Evolutionary conservation across 1,140 invertebrate species (phyloP), one percentile per base, ranked within the genome.

Genomic region (Pinna nobilis): DNA sequence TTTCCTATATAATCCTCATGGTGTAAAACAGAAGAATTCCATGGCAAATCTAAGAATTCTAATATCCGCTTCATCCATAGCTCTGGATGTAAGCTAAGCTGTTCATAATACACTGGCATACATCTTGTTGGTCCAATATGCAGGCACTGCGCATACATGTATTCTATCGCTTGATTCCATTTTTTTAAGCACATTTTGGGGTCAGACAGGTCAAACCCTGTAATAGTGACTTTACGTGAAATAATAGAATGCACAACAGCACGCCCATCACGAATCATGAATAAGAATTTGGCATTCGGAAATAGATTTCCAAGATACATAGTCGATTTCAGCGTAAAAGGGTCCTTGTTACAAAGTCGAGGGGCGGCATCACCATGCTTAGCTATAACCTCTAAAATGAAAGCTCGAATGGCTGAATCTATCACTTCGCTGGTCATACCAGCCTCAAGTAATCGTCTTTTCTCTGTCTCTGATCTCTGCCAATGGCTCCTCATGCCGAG

Each of bases 211-310:
- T 99, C 96, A 90, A 99, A 99, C 2, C 98, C 98, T 23, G 97
- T 97, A 84, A 99, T 99, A 55, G 97, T 99, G 60, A 99, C 94
- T 92, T 97, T 96, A 84, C 97, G 92, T n/a, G 95, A 95, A 84
- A 99, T 99, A 85, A 99, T 98, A 60, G 98, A 99, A 91, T 99
- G 97, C 49, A 98, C 97, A 11, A 97, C 98, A 35, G 98, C 98
- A 65, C 98, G 92, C 3, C 98, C 98, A 88, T 99, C 98, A 77
- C 98, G 92, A 59, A 98, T 94, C 96, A 99, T 98, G 88, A 99
- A 96, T 79, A 99, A 92, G 90, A 98, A 99, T 90, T 99, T 99
- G 39, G 97, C 89, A 77, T 92, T 91, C 7, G 93, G 93, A 83
- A 94, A 94, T 51, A 88, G 92, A 76, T 78, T 98, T 96, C 86